phyloP scores from a whole-genome alignment of 2,888 invertebrate genomes.

The Aleiodes testaceus region DNA sequence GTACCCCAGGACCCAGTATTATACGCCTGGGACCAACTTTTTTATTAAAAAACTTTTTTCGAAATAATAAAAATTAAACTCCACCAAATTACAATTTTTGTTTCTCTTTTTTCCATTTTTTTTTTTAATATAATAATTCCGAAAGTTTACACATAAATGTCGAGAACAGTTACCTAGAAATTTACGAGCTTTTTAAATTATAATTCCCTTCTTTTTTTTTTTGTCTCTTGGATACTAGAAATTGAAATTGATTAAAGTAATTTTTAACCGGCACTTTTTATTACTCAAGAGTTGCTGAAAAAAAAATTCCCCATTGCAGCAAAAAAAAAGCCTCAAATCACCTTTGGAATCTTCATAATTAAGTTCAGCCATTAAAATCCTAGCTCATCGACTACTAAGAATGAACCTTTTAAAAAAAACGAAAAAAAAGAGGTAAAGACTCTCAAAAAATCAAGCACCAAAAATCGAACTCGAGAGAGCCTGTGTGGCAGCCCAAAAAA shows the following conservation, averaged over 20 bases:
- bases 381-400: slow-evolving; percentile 16
- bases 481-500: slow-evolving; percentile 50
- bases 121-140: slow-evolving; percentile 12
- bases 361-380: slow-evolving; percentile 1
- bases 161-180: slow-evolving; percentile 2
- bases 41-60: slow-evolving; percentile 72
- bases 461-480: slow-evolving; percentile 52
- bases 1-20: slow-evolving; percentile 40
- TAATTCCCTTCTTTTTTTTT: not conserved
- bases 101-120: slow-evolving; percentile 10
- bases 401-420: not conserved
- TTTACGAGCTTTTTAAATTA: slow-evolving; percentile 23
- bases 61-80: slow-evolving; percentile 53
- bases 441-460: slow-evolving; percentile 40
- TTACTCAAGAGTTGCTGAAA: not conserved
- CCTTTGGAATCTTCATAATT: not conserved
- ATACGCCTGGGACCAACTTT: slow-evolving; percentile 63
- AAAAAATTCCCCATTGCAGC: not conserved
- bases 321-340: not conserved
- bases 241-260: not conserved
- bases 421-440: slow-evolving; percentile 5
- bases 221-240: not conserved
- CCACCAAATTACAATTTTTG: slow-evolving; percentile 16
- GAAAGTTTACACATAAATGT: slow-evolving; percentile 18
- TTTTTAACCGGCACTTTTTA: not conserved